Evolutionary conservation across 2,888 invertebrate genomes (phyloP), one percentile per base, ranked within the genome.

Genomic region (Spialia ferax): DNA sequence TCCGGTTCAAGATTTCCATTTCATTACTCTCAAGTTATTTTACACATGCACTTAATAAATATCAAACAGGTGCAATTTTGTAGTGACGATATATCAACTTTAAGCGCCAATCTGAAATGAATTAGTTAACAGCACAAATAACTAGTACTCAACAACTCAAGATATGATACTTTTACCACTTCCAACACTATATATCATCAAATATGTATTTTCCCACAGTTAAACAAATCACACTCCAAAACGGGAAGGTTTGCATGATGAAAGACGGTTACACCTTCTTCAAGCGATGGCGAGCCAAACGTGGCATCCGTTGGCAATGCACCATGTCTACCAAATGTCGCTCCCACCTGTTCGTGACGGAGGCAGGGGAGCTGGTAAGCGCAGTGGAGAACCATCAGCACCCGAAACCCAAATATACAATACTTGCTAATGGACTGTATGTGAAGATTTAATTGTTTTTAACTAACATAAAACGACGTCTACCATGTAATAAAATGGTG

Each of bases 311-410:
- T 2, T 52, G 50, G 22, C 6, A 23, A 13, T 52, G 50, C 23
- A 23, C 50, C 6, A 23, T 6, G n/a, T 23, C 50, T 22, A 3
- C 50, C 1, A 52, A 52, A n/a, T 52, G 50, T 23, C 22, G 23
- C 6, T 52, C 50, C n/a, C n/a, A 52, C n/a, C 23, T 23, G 50
- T 23, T n/a, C 13, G 0, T 52, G 3, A 23, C 50, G n/a, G 50
- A 22, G 20, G 22, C 10, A 22, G 50, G 50, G 13, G 22, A 20
- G 50, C 50, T 50, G 22, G 22, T 50, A 22, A 22, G 13, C 11
- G 50, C 50, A 20, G 50, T 50, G 6, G 22, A 50, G 22, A 50
- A 50, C 13, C 50, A 50, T 50, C 15, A 20, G 20, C 50, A 50
- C 11, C 10, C 48, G 10, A 20, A 20, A 20, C 20, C 48, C 5